A percentile compares a stretch with the other conserved stretches of the same genome.
These are phyloP conservation scores for Haliclona indistincta DNA, from an alignment of 37 sponge, comb jelly and placozoan species.

Conservation along the genomic window DNA sequence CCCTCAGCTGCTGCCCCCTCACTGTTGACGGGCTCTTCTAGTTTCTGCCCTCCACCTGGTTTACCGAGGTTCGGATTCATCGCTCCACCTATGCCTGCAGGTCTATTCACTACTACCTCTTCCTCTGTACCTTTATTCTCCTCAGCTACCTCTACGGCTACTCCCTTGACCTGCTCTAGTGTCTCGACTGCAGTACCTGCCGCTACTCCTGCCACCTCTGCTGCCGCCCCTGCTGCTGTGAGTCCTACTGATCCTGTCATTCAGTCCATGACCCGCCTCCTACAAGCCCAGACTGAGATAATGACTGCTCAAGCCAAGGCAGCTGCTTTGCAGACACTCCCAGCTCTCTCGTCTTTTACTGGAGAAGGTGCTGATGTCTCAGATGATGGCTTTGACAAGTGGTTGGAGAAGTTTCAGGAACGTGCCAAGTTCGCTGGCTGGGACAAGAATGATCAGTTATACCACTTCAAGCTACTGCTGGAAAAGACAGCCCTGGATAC, in stretches of 20 bases:
- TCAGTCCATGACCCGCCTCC: too few relatives aligned
- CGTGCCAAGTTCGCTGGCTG: constrained; percentile 17
- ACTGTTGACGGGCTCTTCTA: too few relatives aligned
- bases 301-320: constrained; percentile 19
- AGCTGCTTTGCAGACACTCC: constrained; percentile 7
- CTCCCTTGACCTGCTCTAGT: neutral
- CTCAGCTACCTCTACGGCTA: too few relatives aligned
- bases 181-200: neutral
- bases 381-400: constrained; percentile 17
- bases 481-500: constrained; percentile 12
- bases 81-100: too few relatives aligned
- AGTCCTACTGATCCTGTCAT: neutral
- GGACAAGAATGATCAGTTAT: constrained; percentile 4
- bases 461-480: constrained; percentile 18
- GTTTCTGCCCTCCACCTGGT: too few relatives aligned
- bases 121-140: too few relatives aligned
- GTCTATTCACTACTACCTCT: too few relatives aligned
- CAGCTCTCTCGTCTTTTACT: constrained; percentile 4
- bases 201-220: neutral
- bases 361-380: constrained; percentile 5
- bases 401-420: constrained; percentile 6
- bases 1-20: too few relatives aligned
- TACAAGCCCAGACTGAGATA: constrained; percentile 12
- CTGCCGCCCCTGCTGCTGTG: neutral
- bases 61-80: too few relatives aligned